Conservation (phyloP, 2,797 vertebrate species). For the Spatula versicolor region DNA sequence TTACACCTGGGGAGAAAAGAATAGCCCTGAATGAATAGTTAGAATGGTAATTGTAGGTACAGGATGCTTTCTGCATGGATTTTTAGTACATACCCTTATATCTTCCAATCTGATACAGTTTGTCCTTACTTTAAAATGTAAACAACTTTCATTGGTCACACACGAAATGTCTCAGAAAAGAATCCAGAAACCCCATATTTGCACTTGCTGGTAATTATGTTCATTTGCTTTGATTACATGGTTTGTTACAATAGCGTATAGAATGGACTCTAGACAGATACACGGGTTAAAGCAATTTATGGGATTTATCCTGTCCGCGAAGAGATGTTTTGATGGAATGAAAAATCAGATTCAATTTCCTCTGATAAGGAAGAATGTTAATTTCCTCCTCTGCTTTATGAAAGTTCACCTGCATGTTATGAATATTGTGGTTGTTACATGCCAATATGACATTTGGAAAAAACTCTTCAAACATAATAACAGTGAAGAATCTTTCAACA, state of each 20-base stretch:
- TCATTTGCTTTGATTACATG: slow-evolving; percentile 44
- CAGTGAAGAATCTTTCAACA: neutral
- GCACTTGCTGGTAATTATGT: neutral
- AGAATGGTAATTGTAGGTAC: rapidly evolving
- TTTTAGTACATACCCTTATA: neutral
- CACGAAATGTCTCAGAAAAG: neutral
- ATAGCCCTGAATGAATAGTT: neutral
- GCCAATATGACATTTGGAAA: slow-evolving; percentile 1
- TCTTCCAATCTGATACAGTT: neutral
- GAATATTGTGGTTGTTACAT: neutral
- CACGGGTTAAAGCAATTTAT: slow-evolving; percentile 16
- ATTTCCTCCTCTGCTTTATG: slow-evolving; percentile 3
- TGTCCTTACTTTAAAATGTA: neutral
- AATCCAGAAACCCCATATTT: neutral
- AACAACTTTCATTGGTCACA: neutral
- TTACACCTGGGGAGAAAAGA: neutral
- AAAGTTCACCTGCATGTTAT: neutral
- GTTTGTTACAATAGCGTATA: neutral
- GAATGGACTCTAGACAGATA: neutral
- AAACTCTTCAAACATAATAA: neutral
- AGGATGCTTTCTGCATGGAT: neutral
- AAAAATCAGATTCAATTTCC: slow-evolving; percentile 25
- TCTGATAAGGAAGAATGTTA: neutral
- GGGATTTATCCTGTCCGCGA: neutral
- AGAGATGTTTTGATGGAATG: slow-evolving; percentile 41